A percentile compares a stretch with the other conserved stretches of the same genome.
Evolutionary conservation across 2,797 vertebrate species (phyloP).

Genomic region (Centroberyx gerrardi): DNA sequence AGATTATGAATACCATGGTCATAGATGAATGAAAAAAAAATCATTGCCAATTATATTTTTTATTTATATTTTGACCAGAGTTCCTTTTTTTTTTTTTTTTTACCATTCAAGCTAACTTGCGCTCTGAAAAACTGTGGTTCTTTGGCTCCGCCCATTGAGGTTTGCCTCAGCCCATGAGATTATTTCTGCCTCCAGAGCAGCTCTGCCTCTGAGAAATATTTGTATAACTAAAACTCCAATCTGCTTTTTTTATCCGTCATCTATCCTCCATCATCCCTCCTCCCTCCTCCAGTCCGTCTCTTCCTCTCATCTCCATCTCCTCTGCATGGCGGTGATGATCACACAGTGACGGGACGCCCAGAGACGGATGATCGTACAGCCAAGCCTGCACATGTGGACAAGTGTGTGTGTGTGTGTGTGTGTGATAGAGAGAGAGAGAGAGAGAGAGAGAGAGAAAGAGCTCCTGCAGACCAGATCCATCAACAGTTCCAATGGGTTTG

Average conservation of each 20-base stretch:
- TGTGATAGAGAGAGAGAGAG: slow-evolving; percentile 7
- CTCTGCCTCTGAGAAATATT: no score
- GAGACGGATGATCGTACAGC: slow-evolving; percentile 89
- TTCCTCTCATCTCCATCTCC: slow-evolving; percentile 78
- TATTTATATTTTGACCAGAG: no score
- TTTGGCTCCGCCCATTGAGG: no score
- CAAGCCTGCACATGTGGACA: slow-evolving; percentile 83
- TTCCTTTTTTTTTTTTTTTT: no score
- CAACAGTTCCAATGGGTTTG: slow-evolving; percentile 97
- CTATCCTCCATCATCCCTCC: slow-evolving; percentile 61
- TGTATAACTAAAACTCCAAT: slow-evolving; percentile 7
- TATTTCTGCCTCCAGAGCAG: no score
- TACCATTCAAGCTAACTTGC: no score
- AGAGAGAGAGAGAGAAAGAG: slow-evolving; percentile 36
- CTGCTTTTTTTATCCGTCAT: slow-evolving; percentile 22
- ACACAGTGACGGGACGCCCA: slow-evolving; percentile 67
- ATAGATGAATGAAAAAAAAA: no score
- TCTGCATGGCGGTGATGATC: slow-evolving; percentile 22
- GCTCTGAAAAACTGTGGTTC: no score
- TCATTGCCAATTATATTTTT: no score
- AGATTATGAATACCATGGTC: no score
- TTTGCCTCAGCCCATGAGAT: no score
- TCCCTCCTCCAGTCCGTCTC: slow-evolving; percentile 5
- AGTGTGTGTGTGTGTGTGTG: slow-evolving; percentile 37
- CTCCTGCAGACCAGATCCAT: slow-evolving; percentile 95